phyloP scores from a whole-genome alignment of 2,797 vertebrate species.

The Sternarchorhynchus goeldii region DNA sequence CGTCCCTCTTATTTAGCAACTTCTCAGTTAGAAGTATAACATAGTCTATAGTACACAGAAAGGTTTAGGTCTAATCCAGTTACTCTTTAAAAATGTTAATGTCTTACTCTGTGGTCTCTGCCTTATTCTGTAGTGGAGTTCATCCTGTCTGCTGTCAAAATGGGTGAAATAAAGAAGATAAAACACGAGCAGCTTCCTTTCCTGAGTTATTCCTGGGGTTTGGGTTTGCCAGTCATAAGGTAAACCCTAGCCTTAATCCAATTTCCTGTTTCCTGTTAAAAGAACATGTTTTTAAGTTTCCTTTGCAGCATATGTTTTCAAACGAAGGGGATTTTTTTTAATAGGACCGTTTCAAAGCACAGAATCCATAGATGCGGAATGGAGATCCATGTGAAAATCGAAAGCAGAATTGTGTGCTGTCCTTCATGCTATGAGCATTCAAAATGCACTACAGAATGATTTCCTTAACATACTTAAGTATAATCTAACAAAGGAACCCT shows the following conservation, averaged over 20 bases:
- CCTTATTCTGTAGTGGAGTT: slow-evolving; percentile 31
- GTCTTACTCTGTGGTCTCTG: slow-evolving; percentile 29
- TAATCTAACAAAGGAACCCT: background rate
- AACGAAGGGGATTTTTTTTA: slow-evolving; percentile 41
- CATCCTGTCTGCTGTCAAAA: slow-evolving; percentile 30
- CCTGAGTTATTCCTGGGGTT: slow-evolving; percentile 35
- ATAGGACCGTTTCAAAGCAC: slow-evolving; percentile 11
- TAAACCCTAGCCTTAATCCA: slow-evolving; percentile 48
- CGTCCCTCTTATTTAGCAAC: slow-evolving; percentile 40
- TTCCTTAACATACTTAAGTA: slow-evolving; percentile 1
- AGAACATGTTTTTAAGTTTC: slow-evolving; percentile 49
- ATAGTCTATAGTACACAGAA: slow-evolving; percentile 16
- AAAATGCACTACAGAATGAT: background rate
- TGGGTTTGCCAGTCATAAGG: slow-evolving; percentile 42
- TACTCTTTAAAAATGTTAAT: slow-evolving; percentile 3
- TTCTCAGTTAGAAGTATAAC: slow-evolving; percentile 32
- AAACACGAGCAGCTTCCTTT: slow-evolving; percentile 26
- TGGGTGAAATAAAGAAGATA: slow-evolving; percentile 6
- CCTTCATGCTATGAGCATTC: background rate
- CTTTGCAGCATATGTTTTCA: slow-evolving; percentile 57
- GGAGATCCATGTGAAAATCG: slow-evolving; percentile 7
- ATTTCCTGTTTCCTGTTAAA: slow-evolving; percentile 53
- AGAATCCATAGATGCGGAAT: background rate
- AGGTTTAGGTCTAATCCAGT: slow-evolving; percentile 3
- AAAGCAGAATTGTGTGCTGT: background rate